A percentile compares a stretch with the other conserved stretches of the same genome.
Evolutionary conservation across 2,888 invertebrate species (phyloP).

Genomic region (Macrosiphum euphorbiae): DNA sequence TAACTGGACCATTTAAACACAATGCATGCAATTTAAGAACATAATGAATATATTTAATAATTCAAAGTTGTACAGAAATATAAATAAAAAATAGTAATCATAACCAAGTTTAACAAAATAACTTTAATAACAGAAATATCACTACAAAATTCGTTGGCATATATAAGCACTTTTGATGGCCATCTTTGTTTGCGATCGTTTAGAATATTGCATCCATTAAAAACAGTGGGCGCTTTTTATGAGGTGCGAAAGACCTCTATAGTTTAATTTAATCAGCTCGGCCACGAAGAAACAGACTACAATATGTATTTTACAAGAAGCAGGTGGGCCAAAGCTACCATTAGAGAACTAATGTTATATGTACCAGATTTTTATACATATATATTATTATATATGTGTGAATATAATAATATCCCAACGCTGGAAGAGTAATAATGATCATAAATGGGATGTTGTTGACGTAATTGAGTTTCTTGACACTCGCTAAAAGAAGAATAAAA

Average conservation of each 20-base stretch:
- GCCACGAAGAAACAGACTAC: background rate
- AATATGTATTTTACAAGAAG: constrained; percentile 18
- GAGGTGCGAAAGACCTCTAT: background rate
- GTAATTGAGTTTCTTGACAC: background rate
- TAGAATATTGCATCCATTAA: constrained; percentile 20
- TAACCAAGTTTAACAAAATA: background rate
- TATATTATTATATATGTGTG: background rate
- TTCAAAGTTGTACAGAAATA: background rate
- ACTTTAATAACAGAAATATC: background rate
- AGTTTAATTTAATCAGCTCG: constrained; percentile 28
- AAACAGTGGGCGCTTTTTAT: constrained; percentile 28
- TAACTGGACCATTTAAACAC: background rate
- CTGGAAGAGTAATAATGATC: constrained; percentile 3
- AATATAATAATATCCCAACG: background rate
- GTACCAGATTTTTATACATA: background rate
- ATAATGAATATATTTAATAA: background rate
- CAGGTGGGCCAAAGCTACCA: constrained; percentile 18
- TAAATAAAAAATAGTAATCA: background rate
- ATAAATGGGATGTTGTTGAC: constrained; percentile 6
- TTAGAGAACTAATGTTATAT: background rate
- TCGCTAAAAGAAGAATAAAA: background rate
- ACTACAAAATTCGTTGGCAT: background rate
- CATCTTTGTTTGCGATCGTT: background rate
- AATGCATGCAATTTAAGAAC: background rate
- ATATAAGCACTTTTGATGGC: background rate